These are phyloP conservation scores for Sarcophaga rosellei DNA, from an alignment of 2,888 invertebrate species.

Conservation along the genomic window DNA sequence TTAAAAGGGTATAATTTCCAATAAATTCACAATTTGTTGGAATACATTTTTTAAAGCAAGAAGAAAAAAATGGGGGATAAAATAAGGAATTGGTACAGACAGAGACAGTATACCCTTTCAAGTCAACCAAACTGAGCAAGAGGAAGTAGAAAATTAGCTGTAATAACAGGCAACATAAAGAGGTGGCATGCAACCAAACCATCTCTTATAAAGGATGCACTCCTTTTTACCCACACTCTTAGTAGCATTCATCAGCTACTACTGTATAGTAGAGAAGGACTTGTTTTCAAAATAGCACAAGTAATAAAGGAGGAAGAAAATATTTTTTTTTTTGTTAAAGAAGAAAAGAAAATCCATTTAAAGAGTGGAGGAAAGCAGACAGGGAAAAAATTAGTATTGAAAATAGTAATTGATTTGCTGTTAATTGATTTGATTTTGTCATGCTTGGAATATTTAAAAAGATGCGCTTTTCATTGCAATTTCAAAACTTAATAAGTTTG, in stretches of 20 bases:
- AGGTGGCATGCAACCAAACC: background rate
- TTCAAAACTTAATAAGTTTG: conserved; percentile 54
- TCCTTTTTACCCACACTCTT: background rate
- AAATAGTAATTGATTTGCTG: conserved; percentile 71
- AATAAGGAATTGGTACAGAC: background rate
- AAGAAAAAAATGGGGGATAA: too few species aligned
- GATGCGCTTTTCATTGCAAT: conserved; percentile 52
- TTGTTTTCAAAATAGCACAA: conserved; percentile 1
- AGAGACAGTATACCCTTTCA: background rate
- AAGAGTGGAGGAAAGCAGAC: background rate
- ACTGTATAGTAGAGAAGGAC: too few species aligned
- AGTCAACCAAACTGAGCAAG: background rate
- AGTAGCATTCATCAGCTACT: background rate
- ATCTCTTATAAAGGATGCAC: background rate
- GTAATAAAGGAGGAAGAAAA: background rate
- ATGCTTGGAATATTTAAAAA: conserved; percentile 65
- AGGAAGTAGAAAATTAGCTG: too few species aligned
- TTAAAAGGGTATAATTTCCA: conserved; percentile 40
- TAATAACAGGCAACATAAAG: too few species aligned
- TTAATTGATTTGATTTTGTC: conserved; percentile 73
- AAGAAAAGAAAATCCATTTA: background rate
- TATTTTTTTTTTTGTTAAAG: too few species aligned
- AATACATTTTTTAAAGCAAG: conserved; percentile 11
- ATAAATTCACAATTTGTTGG: conserved; percentile 52
- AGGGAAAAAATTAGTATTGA: conserved; percentile 4